phyloP scores from a whole-genome alignment of 2,113 vertebrate genomes.

The Podiceps cristatus region DNA sequence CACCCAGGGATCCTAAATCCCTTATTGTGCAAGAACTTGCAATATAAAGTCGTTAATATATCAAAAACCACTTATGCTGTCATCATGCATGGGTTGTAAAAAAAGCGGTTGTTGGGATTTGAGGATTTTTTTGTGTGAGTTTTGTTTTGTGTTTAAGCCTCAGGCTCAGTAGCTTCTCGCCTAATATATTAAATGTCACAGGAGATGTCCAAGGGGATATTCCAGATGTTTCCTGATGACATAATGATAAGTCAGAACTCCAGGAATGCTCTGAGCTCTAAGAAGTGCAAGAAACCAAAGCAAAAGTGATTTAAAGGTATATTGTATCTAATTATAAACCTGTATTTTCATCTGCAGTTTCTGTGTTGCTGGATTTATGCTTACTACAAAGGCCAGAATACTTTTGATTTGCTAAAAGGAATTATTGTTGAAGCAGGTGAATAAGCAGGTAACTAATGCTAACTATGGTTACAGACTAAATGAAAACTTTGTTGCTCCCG shows the following conservation, averaged over 20 bases:
- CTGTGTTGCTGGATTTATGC: neutral
- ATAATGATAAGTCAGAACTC: neutral
- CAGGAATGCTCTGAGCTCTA: neutral
- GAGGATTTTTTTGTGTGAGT: neutral
- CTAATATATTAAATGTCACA: neutral
- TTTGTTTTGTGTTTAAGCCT: neutral
- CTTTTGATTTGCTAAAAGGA: neutral
- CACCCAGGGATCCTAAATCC: neutral
- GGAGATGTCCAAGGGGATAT: neutral
- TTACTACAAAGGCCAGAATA: neutral
- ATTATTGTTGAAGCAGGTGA: neutral
- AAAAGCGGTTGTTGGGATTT: neutral
- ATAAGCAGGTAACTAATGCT: neutral
- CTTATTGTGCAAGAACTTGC: neutral
- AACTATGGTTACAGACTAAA: neutral
- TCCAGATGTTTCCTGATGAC: constrained; percentile 18
- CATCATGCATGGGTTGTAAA: neutral
- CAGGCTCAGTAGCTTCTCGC: neutral
- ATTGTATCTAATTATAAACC: fast-evolving
- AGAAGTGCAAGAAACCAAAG: neutral
- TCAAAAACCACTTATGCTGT: neutral
- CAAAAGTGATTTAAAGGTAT: neutral
- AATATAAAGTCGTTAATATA: neutral
- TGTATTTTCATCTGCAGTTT: neutral
- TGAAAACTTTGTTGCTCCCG: neutral